These are phyloP conservation scores for Geotrypetes seraphini DNA, from an alignment of 2,797 vertebrate species.

Conservation along the genomic window DNA sequence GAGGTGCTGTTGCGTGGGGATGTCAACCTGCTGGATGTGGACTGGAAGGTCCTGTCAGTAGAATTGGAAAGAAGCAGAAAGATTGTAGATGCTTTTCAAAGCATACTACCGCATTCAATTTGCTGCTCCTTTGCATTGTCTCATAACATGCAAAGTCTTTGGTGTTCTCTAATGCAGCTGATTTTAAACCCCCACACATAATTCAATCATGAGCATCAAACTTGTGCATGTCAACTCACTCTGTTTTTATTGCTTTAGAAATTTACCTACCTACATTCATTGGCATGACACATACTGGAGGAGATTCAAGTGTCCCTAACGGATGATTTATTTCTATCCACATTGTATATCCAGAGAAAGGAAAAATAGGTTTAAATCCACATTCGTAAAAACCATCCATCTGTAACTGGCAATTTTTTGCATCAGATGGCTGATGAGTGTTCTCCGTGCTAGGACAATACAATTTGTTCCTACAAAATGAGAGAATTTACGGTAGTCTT, in stretches of 20 bases:
- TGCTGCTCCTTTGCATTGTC: no score
- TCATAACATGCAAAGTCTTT: no score
- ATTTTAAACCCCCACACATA: no score
- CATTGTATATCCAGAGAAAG: slow-evolving; percentile 75
- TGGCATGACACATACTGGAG: slow-evolving; percentile 67
- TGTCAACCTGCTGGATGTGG: no score
- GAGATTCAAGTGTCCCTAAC: slow-evolving; percentile 61
- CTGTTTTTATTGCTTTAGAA: not conserved
- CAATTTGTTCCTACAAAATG: slow-evolving; percentile 52
- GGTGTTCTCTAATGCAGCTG: no score
- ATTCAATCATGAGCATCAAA: no score
- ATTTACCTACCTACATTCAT: slow-evolving; percentile 70
- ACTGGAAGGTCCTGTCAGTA: no score
- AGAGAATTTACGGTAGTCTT: not conserved
- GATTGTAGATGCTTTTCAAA: no score
- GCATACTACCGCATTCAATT: no score
- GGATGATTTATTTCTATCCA: slow-evolving; percentile 72
- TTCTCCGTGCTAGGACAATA: slow-evolving; percentile 60
- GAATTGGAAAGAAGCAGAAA: no score
- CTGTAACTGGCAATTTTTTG: slow-evolving; percentile 45
- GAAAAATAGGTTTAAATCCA: slow-evolving; percentile 64
- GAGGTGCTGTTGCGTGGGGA: no score
- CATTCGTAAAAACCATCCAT: slow-evolving; percentile 53
- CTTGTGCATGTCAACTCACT: no score
- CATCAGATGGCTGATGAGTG: slow-evolving; percentile 32